Percentiles rank a stretch among this genome's conserved stretches.
These are phyloP conservation scores for Enteromius anoplus DNA, from an alignment of 2,797 vertebrate species.

Conservation along the genomic window DNA sequence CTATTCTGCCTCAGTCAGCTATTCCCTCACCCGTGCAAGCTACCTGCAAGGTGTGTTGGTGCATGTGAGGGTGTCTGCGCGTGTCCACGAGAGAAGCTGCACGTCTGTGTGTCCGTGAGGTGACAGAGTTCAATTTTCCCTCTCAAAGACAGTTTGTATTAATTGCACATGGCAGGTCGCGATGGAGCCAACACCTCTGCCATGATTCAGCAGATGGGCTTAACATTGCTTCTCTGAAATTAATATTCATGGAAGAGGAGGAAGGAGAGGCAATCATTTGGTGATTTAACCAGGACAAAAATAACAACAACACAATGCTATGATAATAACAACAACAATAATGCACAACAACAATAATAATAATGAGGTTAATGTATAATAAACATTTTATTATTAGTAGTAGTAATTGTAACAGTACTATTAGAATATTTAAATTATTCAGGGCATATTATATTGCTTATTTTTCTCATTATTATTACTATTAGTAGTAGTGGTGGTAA, in stretches of 20 bases:
- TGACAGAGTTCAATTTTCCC: conserved; percentile 41
- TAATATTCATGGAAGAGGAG: conserved; percentile 1
- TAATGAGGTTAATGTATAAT: no score
- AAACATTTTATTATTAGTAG: no score
- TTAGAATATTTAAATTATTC: no score
- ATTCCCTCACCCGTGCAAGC: conserved; percentile 61
- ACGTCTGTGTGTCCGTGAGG: conserved; percentile 18
- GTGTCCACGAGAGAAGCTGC: neutral
- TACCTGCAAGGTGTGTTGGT: conserved; percentile 55
- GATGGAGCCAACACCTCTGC: conserved; percentile 37
- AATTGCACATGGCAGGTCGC: conserved; percentile 21
- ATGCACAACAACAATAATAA: no score
- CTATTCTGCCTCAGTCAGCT: conserved; percentile 76
- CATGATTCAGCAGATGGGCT: conserved; percentile 46
- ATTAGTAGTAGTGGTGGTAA: no score
- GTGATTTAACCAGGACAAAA: no score
- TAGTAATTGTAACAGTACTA: no score
- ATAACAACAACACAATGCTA: no score
- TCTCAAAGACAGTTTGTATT: conserved; percentile 47
- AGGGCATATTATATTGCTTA: no score
- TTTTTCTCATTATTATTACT: no score
- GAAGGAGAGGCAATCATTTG: neutral
- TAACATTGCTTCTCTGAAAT: conserved; percentile 5
- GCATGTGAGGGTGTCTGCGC: conserved; percentile 27
- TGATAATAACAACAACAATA: no score